phyloP scores from a whole-genome alignment of 2,113 vertebrate genomes.

The Aplodontia rufa region DNA sequence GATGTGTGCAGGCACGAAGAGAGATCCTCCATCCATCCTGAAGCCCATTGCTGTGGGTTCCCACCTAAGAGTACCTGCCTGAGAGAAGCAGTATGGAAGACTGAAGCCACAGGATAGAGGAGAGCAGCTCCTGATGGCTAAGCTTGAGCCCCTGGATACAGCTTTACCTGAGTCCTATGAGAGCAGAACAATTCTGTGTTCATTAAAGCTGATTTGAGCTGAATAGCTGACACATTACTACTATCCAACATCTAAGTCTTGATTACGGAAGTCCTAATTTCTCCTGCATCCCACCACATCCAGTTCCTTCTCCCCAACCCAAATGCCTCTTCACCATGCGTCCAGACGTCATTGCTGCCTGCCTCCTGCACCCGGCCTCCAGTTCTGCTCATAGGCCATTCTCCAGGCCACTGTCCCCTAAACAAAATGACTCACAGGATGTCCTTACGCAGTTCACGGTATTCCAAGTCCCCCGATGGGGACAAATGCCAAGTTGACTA shows the following conservation, averaged over 20 bases:
- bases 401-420: not conserved
- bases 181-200: not conserved
- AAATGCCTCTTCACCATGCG: no score
- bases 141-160: not conserved
- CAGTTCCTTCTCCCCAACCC: not conserved
- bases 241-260: no score
- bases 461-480: not conserved
- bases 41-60: not conserved
- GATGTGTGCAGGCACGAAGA: no score
- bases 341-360: not conserved
- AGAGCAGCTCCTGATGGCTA: not conserved
- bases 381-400: not conserved
- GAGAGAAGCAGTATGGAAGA: fast-evolving
- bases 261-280: not conserved
- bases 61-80: not conserved
- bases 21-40: not conserved
- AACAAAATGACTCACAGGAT: no score
- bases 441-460: not conserved
- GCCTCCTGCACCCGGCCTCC: not conserved
- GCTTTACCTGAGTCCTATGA: not conserved
- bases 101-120: not conserved
- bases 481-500: not conserved
- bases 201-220: not conserved
- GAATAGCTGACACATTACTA: not conserved
- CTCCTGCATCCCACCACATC: not conserved